A percentile compares a stretch with the other conserved stretches of the same genome.
Evolutionary conservation across 2,797 vertebrate species (phyloP).

Genomic region (Lepilemur ruficaudatus): DNA sequence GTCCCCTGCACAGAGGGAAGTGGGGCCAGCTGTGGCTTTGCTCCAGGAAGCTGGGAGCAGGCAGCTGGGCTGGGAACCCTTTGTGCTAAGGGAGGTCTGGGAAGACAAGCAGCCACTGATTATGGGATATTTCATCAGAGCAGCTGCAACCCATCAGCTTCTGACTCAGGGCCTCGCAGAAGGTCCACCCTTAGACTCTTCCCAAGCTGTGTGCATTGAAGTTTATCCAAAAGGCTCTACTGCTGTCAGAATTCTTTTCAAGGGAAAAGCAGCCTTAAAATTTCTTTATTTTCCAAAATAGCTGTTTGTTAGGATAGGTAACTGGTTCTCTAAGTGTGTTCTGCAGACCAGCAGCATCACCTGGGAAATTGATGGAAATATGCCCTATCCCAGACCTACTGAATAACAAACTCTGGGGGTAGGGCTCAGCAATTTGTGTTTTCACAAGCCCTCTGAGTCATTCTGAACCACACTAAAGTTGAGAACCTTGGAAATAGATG

Average conservation of each 20-base stretch:
- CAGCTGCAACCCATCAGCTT: conserved; percentile 72
- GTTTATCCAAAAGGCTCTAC: neutral
- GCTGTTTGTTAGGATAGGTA: neutral
- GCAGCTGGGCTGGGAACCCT: conserved; percentile 68
- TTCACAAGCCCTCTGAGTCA: neutral
- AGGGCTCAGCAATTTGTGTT: neutral
- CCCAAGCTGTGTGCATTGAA: neutral
- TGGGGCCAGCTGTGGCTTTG: conserved; percentile 23
- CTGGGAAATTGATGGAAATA: neutral
- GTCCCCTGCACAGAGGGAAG: conserved; percentile 37
- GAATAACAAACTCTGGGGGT: neutral
- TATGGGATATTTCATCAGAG: conserved; percentile 69
- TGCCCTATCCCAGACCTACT: neutral
- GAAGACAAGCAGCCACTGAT: conserved; percentile 66
- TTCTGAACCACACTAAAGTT: neutral
- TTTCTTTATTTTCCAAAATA: neutral
- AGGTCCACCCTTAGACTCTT: conserved; percentile 50
- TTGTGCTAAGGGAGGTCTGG: conserved; percentile 66
- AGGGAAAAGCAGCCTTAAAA: conserved; percentile 15
- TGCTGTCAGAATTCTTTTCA: conserved; percentile 38
- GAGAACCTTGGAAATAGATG: neutral
- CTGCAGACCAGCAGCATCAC: neutral
- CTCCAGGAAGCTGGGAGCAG: conserved; percentile 55
- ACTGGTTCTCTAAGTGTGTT: neutral
- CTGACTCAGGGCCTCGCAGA: conserved; percentile 61